Conservation (phyloP, 2,888 invertebrate genomes). For the Dasysyrphus tricinctus region DNA sequence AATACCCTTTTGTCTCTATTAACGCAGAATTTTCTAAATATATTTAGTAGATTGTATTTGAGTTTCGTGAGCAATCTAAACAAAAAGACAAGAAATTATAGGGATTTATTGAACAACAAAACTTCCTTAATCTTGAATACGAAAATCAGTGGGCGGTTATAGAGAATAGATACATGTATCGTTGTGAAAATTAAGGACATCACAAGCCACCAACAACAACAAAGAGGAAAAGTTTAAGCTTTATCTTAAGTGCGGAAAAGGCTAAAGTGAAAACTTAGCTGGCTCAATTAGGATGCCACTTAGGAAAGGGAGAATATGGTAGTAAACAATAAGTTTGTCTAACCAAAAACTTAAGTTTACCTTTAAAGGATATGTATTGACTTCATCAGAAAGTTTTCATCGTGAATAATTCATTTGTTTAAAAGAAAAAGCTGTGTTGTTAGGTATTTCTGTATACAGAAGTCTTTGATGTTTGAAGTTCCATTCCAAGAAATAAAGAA, state of each 20-base stretch:
- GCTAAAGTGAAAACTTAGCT: constrained; percentile 55
- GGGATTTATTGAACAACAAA: constrained; percentile 36
- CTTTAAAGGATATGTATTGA: constrained; percentile 21
- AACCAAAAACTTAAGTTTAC: constrained; percentile 18
- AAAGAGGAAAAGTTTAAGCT: constrained; percentile 41
- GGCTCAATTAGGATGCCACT: constrained; percentile 13
- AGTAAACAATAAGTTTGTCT: constrained; percentile 39
- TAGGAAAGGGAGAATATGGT: constrained; percentile 27
- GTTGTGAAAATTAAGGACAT: constrained; percentile 24
- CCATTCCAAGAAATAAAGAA: neutral
- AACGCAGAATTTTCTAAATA: neutral
- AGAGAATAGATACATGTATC: neutral
- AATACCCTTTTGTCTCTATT: neutral
- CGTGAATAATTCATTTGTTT: neutral
- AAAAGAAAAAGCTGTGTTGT: neutral
- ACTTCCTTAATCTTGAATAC: constrained; percentile 48
- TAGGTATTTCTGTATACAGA: accelerated
- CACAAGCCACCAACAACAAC: constrained; percentile 25
- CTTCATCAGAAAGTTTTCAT: constrained; percentile 14
- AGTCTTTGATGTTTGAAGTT: neutral
- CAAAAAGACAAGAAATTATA: constrained; percentile 12
- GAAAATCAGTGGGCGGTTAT: constrained; percentile 9
- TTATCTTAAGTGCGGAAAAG: constrained; percentile 3
- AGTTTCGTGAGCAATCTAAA: neutral
- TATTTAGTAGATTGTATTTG: neutral